A percentile compares a stretch with the other conserved stretches of the same genome.
phyloP scores from a whole-genome alignment of 2,113 vertebrate species.

The Paramormyrops kingsleyae region DNA sequence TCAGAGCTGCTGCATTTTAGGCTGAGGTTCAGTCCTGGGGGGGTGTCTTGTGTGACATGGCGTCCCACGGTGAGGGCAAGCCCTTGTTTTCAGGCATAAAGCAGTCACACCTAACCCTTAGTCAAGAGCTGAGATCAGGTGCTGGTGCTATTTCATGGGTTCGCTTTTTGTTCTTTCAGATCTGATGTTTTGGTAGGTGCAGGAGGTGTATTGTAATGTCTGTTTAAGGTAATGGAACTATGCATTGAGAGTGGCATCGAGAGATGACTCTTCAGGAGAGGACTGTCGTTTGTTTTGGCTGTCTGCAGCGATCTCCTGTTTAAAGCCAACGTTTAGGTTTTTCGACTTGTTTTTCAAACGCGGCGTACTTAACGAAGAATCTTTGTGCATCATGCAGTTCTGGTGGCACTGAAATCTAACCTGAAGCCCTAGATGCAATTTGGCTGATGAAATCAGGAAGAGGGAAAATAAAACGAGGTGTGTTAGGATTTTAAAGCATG shows the following conservation, averaged over 20 bases:
- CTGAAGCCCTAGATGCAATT: background rate
- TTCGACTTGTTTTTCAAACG: background rate
- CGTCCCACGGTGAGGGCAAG: background rate
- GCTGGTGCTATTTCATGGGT: background rate
- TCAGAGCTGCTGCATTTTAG: slow-evolving; percentile 26
- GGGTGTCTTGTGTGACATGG: background rate
- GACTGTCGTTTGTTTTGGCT: background rate
- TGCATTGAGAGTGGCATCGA: background rate
- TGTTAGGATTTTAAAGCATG: background rate
- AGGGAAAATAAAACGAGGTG: background rate
- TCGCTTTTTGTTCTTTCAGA: too few species aligned
- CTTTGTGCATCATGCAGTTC: background rate
- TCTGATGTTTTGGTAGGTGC: background rate
- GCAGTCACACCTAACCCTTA: background rate
- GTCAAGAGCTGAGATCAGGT: background rate
- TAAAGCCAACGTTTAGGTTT: slow-evolving; percentile 5
- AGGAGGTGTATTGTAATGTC: background rate
- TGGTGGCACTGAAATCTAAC: background rate
- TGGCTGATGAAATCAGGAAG: background rate
- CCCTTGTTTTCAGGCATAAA: background rate
- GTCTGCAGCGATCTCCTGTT: background rate
- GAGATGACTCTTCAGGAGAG: background rate
- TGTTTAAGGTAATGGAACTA: slow-evolving; percentile 5
- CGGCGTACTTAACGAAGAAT: background rate
- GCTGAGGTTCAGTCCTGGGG: background rate